A percentile compares a stretch with the other conserved stretches of the same genome.
phyloP scores from a whole-genome alignment of 1,140 invertebrate genomes.

The Penaeus chinensis region DNA sequence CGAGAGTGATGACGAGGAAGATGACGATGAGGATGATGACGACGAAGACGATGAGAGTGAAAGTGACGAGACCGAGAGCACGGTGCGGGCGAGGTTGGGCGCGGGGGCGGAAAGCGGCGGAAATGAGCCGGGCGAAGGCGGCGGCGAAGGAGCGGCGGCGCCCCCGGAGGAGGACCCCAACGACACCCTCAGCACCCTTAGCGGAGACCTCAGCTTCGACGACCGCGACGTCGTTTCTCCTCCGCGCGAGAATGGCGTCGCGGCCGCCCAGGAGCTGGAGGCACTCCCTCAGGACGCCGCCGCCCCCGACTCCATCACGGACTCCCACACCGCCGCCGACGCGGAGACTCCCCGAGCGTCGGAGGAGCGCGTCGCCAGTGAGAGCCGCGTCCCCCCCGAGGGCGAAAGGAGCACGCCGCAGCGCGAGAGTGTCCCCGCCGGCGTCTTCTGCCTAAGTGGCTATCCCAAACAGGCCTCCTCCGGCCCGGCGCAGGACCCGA shows the following conservation, averaged over 20 bases:
- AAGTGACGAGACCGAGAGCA: constrained; percentile 58
- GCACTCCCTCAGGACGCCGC: neutral
- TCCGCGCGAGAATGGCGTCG: neutral
- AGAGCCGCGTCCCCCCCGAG: neutral
- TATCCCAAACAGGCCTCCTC: constrained; percentile 8
- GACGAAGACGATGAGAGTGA: constrained; percentile 52
- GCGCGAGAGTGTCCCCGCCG: constrained; percentile 37
- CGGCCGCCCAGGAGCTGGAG: no score
- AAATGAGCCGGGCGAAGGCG: neutral
- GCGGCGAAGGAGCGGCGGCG: neutral
- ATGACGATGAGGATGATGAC: constrained; percentile 3
- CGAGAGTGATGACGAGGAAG: neutral
- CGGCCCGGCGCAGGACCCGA: neutral
- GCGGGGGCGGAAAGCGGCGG: neutral
- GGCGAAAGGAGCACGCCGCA: neutral
- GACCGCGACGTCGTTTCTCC: constrained; percentile 29
- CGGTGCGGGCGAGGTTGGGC: constrained; percentile 39
- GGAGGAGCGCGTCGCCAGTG: neutral
- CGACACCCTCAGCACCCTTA: constrained; percentile 51
- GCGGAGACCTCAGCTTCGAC: constrained; percentile 55
- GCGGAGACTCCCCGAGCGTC: no score
- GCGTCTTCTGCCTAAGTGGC: constrained; percentile 50
- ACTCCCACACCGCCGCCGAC: no score
- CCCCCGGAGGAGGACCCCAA: constrained; percentile 43
- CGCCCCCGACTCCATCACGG: neutral